These are phyloP conservation scores for Trichogramma dendrolimi DNA, from an alignment of 2,888 invertebrate species.

Conservation along the genomic window DNA sequence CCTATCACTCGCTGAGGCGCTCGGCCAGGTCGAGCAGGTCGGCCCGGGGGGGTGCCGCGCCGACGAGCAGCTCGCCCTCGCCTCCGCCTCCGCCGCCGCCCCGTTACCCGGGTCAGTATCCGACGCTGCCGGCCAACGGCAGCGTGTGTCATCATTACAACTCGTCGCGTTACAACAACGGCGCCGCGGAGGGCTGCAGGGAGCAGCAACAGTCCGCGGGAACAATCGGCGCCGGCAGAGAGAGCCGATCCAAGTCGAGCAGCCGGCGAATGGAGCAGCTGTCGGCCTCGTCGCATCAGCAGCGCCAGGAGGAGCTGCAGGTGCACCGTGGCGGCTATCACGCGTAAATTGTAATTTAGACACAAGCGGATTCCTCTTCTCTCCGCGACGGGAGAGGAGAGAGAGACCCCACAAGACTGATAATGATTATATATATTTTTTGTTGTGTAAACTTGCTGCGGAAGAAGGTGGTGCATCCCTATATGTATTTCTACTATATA, in stretches of 20 bases:
- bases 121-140: slow-evolving; percentile 47
- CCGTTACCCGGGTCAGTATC: slow-evolving; percentile 42
- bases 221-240: slow-evolving; percentile 19
- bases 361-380: background rate
- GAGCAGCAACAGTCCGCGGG: slow-evolving; percentile 14
- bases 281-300: slow-evolving; percentile 32
- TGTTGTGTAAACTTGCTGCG: no score
- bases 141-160: slow-evolving; percentile 43
- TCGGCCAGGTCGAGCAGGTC: slow-evolving; percentile 13
- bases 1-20: slow-evolving; percentile 3
- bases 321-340: slow-evolving; percentile 30
- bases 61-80: slow-evolving; percentile 23
- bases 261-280: slow-evolving; percentile 25
- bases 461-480: slow-evolving; percentile 1
- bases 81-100: slow-evolving; percentile 38
- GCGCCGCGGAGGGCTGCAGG: slow-evolving; percentile 19
- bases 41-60: slow-evolving; percentile 24
- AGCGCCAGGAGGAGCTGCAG: slow-evolving; percentile 35
- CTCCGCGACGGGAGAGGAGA: background rate
- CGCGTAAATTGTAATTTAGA: slow-evolving; percentile 18
- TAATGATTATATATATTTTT: background rate
- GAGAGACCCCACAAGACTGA: slow-evolving; percentile 1
- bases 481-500: background rate
- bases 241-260: slow-evolving; percentile 27
- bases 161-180: slow-evolving; percentile 33